These are phyloP conservation scores for Pelagia noctiluca DNA, from an alignment of 30 jellyfish, hydroid and myxozoan genomes.

Conservation along the genomic window DNA sequence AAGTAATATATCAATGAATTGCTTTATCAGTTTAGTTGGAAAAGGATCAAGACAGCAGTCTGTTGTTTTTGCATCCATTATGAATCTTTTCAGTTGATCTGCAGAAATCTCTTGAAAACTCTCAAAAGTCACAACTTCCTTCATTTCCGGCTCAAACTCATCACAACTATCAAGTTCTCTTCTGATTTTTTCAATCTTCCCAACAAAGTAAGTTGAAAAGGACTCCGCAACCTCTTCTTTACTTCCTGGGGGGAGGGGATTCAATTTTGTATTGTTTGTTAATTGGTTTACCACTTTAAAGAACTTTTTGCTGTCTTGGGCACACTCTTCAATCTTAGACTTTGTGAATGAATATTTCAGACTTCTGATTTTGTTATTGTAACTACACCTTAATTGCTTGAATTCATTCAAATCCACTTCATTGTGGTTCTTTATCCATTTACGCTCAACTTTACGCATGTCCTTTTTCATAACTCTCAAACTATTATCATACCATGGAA, in stretches of 20 bases:
- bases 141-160: neutral
- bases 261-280: slow-evolving; percentile 22
- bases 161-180: slow-evolving; percentile 10
- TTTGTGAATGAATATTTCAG: slow-evolving; percentile 17
- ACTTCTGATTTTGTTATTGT: slow-evolving; percentile 19
- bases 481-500: neutral
- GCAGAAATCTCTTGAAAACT: slow-evolving; percentile 7
- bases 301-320: slow-evolving; percentile 3
- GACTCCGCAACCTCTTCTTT: neutral
- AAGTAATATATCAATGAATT: neutral
- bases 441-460: neutral
- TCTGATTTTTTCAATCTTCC: slow-evolving; percentile 19
- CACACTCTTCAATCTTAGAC: slow-evolving; percentile 11
- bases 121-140: slow-evolving; percentile 15
- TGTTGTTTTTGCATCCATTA: slow-evolving; percentile 19
- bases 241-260: slow-evolving; percentile 12
- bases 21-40: neutral
- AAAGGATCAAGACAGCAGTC: slow-evolving; percentile 23
- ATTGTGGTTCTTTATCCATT: neutral
- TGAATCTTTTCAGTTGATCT: slow-evolving; percentile 9
- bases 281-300: slow-evolving; percentile 10
- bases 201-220: neutral
- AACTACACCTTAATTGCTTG: slow-evolving; percentile 6
- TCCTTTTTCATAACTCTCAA: neutral
- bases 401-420: neutral